Evolutionary conservation across 2,797 vertebrate genomes (phyloP), one percentile per base, ranked within the genome.

Genomic region (Amblyraja radiata): DNA sequence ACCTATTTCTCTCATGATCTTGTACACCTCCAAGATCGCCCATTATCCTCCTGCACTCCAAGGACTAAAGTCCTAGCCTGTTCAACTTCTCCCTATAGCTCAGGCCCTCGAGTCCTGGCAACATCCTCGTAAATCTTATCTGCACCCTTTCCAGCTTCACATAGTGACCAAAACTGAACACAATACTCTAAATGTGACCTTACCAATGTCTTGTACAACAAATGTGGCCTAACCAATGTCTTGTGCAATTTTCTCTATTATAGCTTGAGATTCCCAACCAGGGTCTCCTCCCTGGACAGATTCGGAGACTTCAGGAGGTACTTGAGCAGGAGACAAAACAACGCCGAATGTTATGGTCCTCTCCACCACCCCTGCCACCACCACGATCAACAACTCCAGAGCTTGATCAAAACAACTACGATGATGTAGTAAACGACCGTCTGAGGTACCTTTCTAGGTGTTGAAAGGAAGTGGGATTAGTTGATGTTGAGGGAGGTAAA

Each of bases 261-360:
- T 94, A 98, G 98, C 94, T 97, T 93, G 94, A 94, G 0, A 95
- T 98, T 0, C 98, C 98, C 21, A 95, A 93, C 61, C 94, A 98
- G 71, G 97, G 94, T 93, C 96, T 98, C 95, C 96, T 98, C 2
- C 98, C 98, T 0, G 98, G 98, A 1, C 98, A 98, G 94, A 11
- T 97, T 83, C 95, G 95, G 84, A 96, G 95, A 95, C 95, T 99
- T 76, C 96, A 93, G 1, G 97, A 97, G 90, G 95, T 94, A 0
- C 94, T 98, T 39, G 93, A 96, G 2, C 95, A 94, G 63, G 98
- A 98, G 94, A 95, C 25, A 9, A 93, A 95, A 14, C 96, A 97
- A 71, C 93, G 90, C 0, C 78, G 83, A 61, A 61, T 14, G 8
- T 2, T 36, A 0, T 96, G 96, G 0, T 36, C 14, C 13, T 16